phyloP scores from a whole-genome alignment of 1,140 invertebrate genomes.

The Hirudo medicinalis region DNA sequence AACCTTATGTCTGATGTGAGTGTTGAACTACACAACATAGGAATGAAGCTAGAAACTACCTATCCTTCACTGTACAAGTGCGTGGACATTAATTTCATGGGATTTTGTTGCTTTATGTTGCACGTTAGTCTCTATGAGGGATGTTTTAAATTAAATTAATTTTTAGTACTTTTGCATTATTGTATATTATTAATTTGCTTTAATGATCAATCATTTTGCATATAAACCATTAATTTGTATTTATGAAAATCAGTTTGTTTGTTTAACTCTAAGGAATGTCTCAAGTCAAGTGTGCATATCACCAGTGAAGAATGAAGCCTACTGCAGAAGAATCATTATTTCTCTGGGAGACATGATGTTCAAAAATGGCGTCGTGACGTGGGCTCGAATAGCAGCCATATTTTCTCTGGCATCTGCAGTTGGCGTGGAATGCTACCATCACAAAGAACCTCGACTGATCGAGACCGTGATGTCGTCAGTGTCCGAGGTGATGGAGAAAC shows the following conservation, averaged over 20 bases:
- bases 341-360: constrained; percentile 5
- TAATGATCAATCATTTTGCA: too few relatives aligned
- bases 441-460: neutral
- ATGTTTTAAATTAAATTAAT: too few relatives aligned
- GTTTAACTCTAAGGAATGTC: neutral
- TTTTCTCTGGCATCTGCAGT: neutral
- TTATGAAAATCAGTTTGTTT: too few relatives aligned
- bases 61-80: constrained; percentile 5
- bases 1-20: neutral
- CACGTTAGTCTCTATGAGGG: too few relatives aligned
- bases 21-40: neutral
- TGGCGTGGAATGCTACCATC: neutral
- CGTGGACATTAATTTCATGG: neutral
- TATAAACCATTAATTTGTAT: too few relatives aligned
- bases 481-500: constrained; percentile 1
- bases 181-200: too few relatives aligned
- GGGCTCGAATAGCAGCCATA: constrained; percentile 2
- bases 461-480: neutral
- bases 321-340: neutral
- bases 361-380: constrained; percentile 5
- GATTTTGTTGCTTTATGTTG: too few relatives aligned
- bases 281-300: constrained; percentile 1
- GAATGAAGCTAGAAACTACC: neutral
- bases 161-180: too few relatives aligned
- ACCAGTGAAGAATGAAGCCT: constrained; percentile 3